Conservation (phyloP, 2,113 vertebrate species). For the Synodontis membranacea region DNA sequence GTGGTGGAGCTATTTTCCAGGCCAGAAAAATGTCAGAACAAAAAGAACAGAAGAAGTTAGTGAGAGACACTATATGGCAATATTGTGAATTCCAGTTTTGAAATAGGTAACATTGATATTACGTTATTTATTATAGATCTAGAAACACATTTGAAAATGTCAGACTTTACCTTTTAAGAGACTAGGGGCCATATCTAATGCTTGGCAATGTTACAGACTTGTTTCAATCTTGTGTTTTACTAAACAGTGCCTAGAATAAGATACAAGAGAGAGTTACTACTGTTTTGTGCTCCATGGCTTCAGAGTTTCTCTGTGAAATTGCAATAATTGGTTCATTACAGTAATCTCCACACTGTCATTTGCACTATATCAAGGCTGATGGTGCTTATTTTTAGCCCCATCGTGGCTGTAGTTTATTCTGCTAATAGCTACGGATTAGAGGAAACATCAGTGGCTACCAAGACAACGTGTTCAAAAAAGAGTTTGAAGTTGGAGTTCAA, state of each 20-base stretch:
- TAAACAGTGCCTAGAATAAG: background rate
- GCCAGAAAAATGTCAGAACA: background rate
- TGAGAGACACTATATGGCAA: background rate
- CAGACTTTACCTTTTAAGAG: background rate
- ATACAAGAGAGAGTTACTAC: background rate
- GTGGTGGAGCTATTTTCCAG: background rate
- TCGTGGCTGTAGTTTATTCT: background rate
- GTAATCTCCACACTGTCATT: background rate
- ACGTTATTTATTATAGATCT: background rate
- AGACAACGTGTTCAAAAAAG: background rate
- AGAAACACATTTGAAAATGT: background rate
- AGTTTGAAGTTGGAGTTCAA: background rate
- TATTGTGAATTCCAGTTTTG: background rate
- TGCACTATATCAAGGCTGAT: background rate
- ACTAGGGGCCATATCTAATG: background rate
- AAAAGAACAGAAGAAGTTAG: background rate
- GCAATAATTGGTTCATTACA: background rate
- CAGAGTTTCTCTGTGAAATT: background rate
- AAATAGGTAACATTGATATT: background rate
- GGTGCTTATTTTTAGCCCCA: constrained; percentile 15
- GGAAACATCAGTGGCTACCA: background rate
- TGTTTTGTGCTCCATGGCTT: background rate
- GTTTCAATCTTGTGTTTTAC: background rate
- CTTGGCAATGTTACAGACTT: background rate
- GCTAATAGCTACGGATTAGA: background rate